Evolutionary conservation across 2,113 vertebrate species (phyloP).

Genomic region (Percina caprodes): DNA sequence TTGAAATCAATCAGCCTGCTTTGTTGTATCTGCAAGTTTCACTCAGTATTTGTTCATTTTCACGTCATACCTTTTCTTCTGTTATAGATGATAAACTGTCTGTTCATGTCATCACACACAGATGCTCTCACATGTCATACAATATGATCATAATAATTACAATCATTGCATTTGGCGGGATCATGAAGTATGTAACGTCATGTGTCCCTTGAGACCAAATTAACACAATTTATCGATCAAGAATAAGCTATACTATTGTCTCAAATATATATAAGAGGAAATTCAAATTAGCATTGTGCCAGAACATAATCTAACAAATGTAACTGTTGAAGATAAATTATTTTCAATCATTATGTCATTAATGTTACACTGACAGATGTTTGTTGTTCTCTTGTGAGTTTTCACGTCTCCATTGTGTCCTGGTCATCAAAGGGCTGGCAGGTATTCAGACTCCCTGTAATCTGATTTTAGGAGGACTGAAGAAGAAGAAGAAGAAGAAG

Average conservation of each 20-base stretch:
- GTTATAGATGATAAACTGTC: slow-evolving; percentile 5
- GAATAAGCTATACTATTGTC: not conserved
- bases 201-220: slow-evolving; percentile 21
- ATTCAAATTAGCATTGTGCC: slow-evolving; percentile 28
- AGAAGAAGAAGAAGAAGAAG: slow-evolving; percentile 42
- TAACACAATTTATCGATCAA: not conserved
- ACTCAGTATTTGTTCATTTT: slow-evolving; percentile 12
- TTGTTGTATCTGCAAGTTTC: not conserved
- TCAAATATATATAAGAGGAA: slow-evolving; percentile 12
- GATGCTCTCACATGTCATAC: slow-evolving; percentile 28
- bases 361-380: not conserved
- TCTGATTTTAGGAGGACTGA: slow-evolving; percentile 69
- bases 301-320: slow-evolving; percentile 30
- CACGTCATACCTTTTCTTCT: not conserved
- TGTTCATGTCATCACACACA: slow-evolving; percentile 30
- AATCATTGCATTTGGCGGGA: slow-evolving; percentile 21
- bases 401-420: not conserved
- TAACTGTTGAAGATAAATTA: slow-evolving; percentile 25
- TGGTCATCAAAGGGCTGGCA: slow-evolving; percentile 52
- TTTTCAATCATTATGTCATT: slow-evolving; percentile 16
- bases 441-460: slow-evolving; percentile 65
- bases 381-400: slow-evolving; percentile 32
- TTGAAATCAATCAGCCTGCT: not conserved
- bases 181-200: not conserved
- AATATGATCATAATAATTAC: slow-evolving; percentile 27